phyloP scores from a whole-genome alignment of 2,113 vertebrate genomes.

The Nyctibius bracteatus region DNA sequence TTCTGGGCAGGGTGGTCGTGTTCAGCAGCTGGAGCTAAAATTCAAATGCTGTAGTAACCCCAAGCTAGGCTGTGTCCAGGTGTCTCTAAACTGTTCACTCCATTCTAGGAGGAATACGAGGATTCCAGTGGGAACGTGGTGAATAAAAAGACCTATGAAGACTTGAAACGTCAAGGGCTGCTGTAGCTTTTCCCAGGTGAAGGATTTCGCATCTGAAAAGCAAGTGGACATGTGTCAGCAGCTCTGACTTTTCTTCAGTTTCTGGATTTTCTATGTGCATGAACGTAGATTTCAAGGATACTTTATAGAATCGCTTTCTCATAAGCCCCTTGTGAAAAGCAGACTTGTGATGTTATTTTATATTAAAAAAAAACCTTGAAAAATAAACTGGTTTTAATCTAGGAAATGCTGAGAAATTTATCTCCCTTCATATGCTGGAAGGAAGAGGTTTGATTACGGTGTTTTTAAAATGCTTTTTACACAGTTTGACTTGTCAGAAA shows the following conservation, averaged over 20 bases:
- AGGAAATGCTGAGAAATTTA: neutral
- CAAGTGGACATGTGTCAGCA: neutral
- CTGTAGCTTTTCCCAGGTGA: conserved; percentile 71
- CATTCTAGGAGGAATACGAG: conserved; percentile 93
- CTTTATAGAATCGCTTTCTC: conserved; percentile 53
- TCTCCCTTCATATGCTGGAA: neutral
- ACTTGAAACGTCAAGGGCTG: conserved; percentile 95
- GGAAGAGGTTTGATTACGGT: neutral
- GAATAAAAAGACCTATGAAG: conserved; percentile 98
- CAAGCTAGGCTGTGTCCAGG: neutral
- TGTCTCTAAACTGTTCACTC: neutral
- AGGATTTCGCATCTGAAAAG: neutral
- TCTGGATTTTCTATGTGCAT: conserved; percentile 51
- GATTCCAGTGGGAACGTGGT: conserved; percentile 98
- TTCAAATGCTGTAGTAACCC: neutral
- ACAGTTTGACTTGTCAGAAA: neutral
- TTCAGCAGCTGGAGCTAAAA: neutral
- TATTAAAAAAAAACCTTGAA: conserved; percentile 40
- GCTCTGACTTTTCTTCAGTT: neutral
- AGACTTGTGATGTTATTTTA: conserved; percentile 57
- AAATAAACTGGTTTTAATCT: conserved; percentile 60
- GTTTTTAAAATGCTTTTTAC: neutral
- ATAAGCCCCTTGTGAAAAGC: conserved; percentile 23
- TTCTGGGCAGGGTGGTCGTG: neutral
- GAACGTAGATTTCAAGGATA: conserved; percentile 38